phyloP scores from a whole-genome alignment of 2,113 vertebrate genomes.

The Scytalopus superciliaris region DNA sequence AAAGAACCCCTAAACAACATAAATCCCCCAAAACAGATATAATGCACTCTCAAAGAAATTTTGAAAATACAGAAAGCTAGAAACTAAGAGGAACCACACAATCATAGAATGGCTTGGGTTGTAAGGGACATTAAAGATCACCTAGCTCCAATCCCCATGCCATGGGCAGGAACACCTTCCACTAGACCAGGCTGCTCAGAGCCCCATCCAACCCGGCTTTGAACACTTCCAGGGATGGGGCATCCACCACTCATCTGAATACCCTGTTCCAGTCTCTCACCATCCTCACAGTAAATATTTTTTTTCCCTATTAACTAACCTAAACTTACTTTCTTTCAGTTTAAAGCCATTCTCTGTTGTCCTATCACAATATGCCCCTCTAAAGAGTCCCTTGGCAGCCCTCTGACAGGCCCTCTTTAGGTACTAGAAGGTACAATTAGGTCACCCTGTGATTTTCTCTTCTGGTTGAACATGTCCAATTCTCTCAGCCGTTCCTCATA shows the following conservation, averaged over 20 bases:
- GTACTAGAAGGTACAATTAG: background rate
- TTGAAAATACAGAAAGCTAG: background rate
- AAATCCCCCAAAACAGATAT: background rate
- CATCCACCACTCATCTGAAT: background rate
- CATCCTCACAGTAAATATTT: background rate
- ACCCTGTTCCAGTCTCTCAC: background rate
- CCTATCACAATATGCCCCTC: background rate
- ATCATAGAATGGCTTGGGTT: background rate
- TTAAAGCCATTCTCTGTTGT: background rate
- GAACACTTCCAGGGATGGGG: background rate
- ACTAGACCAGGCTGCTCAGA: background rate
- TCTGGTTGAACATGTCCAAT: background rate
- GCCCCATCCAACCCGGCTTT: background rate
- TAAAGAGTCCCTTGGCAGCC: background rate
- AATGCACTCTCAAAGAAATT: background rate
- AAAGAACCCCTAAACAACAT: background rate
- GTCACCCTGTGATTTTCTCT: background rate
- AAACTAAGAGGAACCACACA: background rate
- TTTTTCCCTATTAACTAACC: background rate
- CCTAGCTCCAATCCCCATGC: background rate
- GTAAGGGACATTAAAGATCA: background rate
- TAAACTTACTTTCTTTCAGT: background rate
- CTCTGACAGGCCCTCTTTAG: too few relatives aligned
- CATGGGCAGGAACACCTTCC: background rate
- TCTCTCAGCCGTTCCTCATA: background rate